Base-by-base conservation (phyloP, 2,797 vertebrate species). In the Apodemus agrarius region DNA sequence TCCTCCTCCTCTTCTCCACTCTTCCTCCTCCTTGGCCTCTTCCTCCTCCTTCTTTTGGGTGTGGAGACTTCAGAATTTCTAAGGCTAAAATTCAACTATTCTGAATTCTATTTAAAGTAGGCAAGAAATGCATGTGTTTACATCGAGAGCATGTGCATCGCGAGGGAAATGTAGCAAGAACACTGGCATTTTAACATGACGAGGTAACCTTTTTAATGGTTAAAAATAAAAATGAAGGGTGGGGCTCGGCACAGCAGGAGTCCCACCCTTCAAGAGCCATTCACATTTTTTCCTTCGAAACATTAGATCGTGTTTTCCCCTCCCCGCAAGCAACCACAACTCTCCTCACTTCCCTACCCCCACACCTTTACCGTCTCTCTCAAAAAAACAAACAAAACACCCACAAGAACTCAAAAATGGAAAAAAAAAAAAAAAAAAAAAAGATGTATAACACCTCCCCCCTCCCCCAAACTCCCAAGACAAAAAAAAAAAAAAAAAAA, bases 61-160 rank as follows among this genome's bases (percentile, higher is more conserved):
- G 22, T 54, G 67, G 24, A 59, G 26, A 37, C 34, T 94, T 52
- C 52, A 69, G 69, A 74, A 43, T 89, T 83, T 89, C n/a, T 67
- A 87, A 65, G 37, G 16, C 49, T 40, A 6, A 76, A 81, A 54
- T 86, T 16, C 59, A 93, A 52, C 84, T 74, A 31, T 90, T 88
- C 14, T n/a, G 63, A 90, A 92, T 94, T 90, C 54, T 85, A n/a
- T 76, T 85, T 79, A 67, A 93, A 91, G 78, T 59, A 49, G 84
- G 79, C 72, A 74, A 82, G 61, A 90, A 78, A 90, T 31, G 34
- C 46, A 1, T 3, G 11, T 31, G 57, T 74, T 85, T 49, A 65
- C n/a, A 11, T 40, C 72, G 81, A 61, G 85, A 92, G 85, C 26
- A 78, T 1, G 65, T 3, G 21, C 4, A 14, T 52, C 14, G n/a